phyloP scores from a whole-genome alignment of 2,888 invertebrate genomes.

The Drosophila mimica region DNA sequence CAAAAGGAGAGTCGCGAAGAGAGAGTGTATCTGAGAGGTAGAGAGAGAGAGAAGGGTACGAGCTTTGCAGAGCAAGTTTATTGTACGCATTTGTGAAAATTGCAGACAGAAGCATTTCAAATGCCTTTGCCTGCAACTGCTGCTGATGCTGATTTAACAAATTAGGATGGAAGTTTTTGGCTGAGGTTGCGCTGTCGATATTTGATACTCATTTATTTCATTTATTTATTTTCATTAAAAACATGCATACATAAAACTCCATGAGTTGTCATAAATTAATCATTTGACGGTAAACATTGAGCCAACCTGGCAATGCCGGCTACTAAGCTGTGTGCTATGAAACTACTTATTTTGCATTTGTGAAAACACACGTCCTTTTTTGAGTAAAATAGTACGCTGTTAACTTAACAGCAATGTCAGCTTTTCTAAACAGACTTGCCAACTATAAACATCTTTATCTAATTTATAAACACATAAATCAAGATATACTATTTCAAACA shows the following conservation, averaged over 20 bases:
- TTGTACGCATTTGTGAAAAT: conserved; percentile 53
- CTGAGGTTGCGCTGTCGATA: not conserved
- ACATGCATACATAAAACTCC: not conserved
- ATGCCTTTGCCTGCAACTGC: conserved; percentile 35
- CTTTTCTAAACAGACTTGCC: not conserved
- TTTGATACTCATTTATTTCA: not conserved
- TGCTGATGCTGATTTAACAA: conserved; percentile 25
- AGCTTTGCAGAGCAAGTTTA: conserved; percentile 53
- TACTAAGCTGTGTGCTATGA: not conserved
- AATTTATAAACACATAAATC: conserved; percentile 4
- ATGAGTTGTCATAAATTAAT: not conserved
- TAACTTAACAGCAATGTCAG: conserved; percentile 2
- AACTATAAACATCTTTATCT: not conserved
- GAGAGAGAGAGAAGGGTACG: conserved; percentile 4
- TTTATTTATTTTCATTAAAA: not conserved
- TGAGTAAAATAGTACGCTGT: not conserved
- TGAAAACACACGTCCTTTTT: not conserved
- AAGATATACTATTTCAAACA: not conserved
- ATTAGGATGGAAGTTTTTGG: not conserved
- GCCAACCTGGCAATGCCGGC: not conserved
- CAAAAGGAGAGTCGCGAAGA: conserved; percentile 3
- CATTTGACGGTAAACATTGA: not conserved
- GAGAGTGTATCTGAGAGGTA: not conserved
- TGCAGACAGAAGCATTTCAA: conserved; percentile 18
- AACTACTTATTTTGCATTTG: not conserved